Evolutionary conservation across 92 coral and sea anemone genomes (phyloP), one percentile per base, ranked within the genome.

Genomic region (Zoanthus sansibaricus): DNA sequence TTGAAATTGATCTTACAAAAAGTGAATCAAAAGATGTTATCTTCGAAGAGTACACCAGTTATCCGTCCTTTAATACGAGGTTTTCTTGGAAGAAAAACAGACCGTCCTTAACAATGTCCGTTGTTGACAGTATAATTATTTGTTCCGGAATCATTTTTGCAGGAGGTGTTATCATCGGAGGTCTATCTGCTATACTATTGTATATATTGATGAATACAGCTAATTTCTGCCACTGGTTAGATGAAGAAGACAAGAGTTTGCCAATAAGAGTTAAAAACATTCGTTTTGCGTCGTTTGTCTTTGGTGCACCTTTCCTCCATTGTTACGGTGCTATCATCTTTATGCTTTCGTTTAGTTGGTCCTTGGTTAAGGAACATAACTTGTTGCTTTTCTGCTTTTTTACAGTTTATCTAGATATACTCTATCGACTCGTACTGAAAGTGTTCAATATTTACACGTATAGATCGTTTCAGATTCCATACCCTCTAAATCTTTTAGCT

Each of bases 331-430:
- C 62, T 49, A 75, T 83, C 18, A 61, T 89, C 3, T 49, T 83
- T 15, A 58, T 76, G 62, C 84, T 83, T 11, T 77, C 66, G 5
- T 89, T 89, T 54, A 86, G 79, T 6, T 89, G 92, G 92, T 31
- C 83, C 5, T 31, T 89, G 33, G 78, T 89, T 75, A 89, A 89
- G 18, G 78, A 89, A 4, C 58, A 82, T 56, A 88, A 82, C 48
- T 48, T 88, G 71, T 72, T 88, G 45, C 58, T 80, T 45, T 55
- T 88, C 44, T 82, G 66, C 48, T 75, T 88, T 16, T 56, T 82
- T 15, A 82, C 58, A 21, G 71, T 88, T 3, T 78, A 78, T 32
- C 37, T 78, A 5, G 90, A 88, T 71, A 25, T 71, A 47, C 13
- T 78, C 6, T 88, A 88, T 37, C 48, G 91, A 37, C 82, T 88